Percentiles rank a stretch among this genome's conserved stretches.
Evolutionary conservation across 2,888 invertebrate genomes (phyloP).

Genomic region (Ischnura elegans): DNA sequence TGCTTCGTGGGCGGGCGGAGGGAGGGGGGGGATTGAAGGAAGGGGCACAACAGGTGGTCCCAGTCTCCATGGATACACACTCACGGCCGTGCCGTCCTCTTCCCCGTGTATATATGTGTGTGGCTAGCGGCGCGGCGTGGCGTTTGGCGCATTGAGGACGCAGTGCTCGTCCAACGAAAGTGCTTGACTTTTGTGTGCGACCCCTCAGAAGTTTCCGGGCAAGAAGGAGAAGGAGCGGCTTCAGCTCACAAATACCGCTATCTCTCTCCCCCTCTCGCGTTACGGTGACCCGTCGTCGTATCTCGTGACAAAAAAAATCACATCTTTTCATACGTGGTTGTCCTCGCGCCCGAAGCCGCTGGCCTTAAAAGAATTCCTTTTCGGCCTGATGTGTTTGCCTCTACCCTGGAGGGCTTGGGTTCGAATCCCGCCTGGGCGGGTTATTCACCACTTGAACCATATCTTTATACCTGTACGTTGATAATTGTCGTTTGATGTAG

Average conservation of each 20-base stretch:
- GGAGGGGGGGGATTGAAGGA: background rate
- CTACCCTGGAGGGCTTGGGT: too few relatives aligned
- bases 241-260: background rate
- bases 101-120: too few relatives aligned
- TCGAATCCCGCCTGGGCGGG: too few relatives aligned
- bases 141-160: background rate
- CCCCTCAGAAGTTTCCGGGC: background rate
- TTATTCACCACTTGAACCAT: too few relatives aligned
- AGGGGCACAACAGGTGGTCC: constrained; percentile 1
- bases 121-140: too few relatives aligned
- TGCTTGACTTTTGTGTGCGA: background rate
- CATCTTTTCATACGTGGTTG: too few relatives aligned
- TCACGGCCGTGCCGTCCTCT: background rate
- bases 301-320: too few relatives aligned
- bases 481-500: too few relatives aligned
- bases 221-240: background rate
- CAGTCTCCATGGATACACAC: background rate
- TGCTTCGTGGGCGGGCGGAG: background rate
- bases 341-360: too few relatives aligned
- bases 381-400: too few relatives aligned
- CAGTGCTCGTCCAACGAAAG: background rate
- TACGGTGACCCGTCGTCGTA: background rate
- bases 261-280: background rate
- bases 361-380: too few relatives aligned
- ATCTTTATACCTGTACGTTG: too few relatives aligned